A percentile compares a stretch with the other conserved stretches of the same genome.
These are phyloP conservation scores for Ciona savignyi DNA, from an alignment of 23 tunicate species.

Conservation along the genomic window DNA sequence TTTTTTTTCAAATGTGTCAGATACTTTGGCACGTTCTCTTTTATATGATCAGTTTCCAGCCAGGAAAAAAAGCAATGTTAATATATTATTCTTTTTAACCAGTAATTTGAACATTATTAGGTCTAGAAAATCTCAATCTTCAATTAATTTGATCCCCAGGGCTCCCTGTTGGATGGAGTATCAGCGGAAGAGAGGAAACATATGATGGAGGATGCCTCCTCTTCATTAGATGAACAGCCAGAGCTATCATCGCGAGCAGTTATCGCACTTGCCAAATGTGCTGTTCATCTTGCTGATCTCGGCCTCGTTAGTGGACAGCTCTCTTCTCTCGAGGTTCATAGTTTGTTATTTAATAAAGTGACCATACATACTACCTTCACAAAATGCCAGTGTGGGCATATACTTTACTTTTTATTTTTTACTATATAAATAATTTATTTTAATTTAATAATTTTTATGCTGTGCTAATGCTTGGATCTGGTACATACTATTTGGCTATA, in stretches of 20 bases:
- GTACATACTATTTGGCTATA: no score
- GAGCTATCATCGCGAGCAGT: constrained; percentile 54
- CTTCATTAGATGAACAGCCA: constrained; percentile 58
- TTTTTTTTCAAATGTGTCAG: no score
- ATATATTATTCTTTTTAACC: not conserved
- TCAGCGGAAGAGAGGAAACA: constrained; percentile 64
- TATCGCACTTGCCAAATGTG: constrained; percentile 35
- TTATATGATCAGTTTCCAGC: no score
- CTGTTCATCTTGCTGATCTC: constrained; percentile 42
- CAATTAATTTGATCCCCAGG: constrained; percentile 14
- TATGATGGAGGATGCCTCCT: constrained; percentile 75
- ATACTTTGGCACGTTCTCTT: no score
- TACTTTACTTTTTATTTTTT: no score
- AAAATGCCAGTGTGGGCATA: no score
- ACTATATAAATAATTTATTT: no score
- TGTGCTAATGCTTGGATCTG: no score
- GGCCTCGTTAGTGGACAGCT: constrained; percentile 1
- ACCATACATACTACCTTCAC: no score
- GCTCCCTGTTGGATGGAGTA: constrained; percentile 54
- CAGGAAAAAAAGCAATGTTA: not conserved
- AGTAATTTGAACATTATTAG: not conserved
- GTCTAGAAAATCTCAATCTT: not conserved
- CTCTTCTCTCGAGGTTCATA: constrained; percentile 7
- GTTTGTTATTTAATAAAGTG: no score
- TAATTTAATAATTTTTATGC: no score